Evolutionary conservation across 2,797 vertebrate species (phyloP), one percentile per base, ranked within the genome.

Genomic region (Valencia hispanica): DNA sequence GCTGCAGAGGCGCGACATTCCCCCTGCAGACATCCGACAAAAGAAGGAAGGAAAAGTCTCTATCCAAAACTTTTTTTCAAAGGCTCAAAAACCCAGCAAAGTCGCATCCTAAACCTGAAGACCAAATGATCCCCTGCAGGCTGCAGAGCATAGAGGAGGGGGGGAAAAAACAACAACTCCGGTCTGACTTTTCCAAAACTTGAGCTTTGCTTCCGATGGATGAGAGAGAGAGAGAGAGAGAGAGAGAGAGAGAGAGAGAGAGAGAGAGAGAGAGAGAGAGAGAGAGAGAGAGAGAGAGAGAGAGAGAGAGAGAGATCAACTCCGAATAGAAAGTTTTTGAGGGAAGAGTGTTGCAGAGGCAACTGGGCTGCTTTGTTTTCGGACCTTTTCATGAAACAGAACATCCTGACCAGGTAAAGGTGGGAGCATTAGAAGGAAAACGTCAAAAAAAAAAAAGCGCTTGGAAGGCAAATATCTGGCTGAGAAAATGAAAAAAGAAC

Each of bases 401-500:
- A 96, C 94, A 94, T 12, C 17, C 59, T 59, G 32, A 18, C 63
- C 95, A 96, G 94, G 95, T 96, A 41, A 53, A 57, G 68, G 15
- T 96, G 95, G 94, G 94, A 94, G 95, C 94, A 90, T 85, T 90
- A 90, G 85, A 88, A 73, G 43, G 50, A 63, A 68, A 89, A 91
- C 90, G 97, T 96, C 96, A 96, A 91, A 89, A 88, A n/a, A n/a
- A n/a, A n/a, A n/a, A n/a, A n/a, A n/a, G n/a, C 92, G 96, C 96
- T 96, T 95, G 90, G 94, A 94, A 87, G 77, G 90, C 86, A 92
- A 94, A 93, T 92, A 90, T 91, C 91, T 95, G 95, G 93, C 94
- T 92, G 39, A 15, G n/a, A 68, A 93, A 36, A 32, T 32, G 93
- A 88, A 85, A n/a, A n/a, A n/a, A n/a, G 82, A 84, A 69, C 93